These are phyloP conservation scores for Drosophila multiciliata DNA, from an alignment of 2,888 invertebrate genomes.

Conservation along the genomic window DNA sequence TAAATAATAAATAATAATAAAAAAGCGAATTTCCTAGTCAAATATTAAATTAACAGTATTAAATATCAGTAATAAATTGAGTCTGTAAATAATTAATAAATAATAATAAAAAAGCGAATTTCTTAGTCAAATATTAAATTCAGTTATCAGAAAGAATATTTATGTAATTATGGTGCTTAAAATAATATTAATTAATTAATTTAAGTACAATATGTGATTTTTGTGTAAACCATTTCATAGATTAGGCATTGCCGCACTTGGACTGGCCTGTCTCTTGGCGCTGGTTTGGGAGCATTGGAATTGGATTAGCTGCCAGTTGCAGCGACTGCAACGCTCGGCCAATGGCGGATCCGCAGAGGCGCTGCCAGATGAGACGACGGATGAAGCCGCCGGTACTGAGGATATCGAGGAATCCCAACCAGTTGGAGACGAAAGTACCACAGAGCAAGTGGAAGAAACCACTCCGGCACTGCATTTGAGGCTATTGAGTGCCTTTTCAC, in stretches of 20 bases:
- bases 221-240: slow-evolving; percentile 16
- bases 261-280: slow-evolving; percentile 36
- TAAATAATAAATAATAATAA: too few species aligned
- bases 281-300: slow-evolving; percentile 53
- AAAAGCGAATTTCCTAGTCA: fast-evolving
- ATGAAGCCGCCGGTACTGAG: slow-evolving; percentile 19
- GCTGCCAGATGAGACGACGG: background rate
- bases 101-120: too few species aligned
- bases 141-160: too few species aligned
- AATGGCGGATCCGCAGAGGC: background rate
- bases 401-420: slow-evolving; percentile 8
- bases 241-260: slow-evolving; percentile 35
- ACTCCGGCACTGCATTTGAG: slow-evolving; percentile 42
- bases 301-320: slow-evolving; percentile 40
- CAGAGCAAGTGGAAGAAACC: background rate
- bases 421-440: slow-evolving; percentile 2
- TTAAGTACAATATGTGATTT: background rate
- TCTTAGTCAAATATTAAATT: too few species aligned
- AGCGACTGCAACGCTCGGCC: slow-evolving; percentile 4
- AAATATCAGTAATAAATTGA: too few species aligned
- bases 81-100: too few species aligned
- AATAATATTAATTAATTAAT: background rate
- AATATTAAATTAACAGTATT: background rate
- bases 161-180: too few species aligned
- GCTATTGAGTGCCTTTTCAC: slow-evolving; percentile 87